phyloP scores from a whole-genome alignment of 2,113 vertebrate species.

The Nipponia nippon region DNA sequence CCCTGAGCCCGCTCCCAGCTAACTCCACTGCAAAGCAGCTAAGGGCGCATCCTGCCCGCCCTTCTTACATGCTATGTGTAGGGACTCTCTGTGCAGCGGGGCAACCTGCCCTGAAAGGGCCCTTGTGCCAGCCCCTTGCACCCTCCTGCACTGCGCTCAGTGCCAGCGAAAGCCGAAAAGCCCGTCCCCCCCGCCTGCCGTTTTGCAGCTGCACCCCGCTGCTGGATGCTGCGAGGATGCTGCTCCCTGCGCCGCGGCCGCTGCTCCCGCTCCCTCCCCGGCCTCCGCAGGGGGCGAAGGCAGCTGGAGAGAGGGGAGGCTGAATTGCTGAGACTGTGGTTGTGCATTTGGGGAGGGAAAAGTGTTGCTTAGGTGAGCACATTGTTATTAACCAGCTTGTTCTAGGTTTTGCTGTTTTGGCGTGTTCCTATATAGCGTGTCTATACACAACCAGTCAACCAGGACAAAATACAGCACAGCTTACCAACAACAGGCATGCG shows the following conservation, averaged over 20 bases:
- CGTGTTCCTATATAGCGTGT: neutral
- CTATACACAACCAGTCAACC: neutral
- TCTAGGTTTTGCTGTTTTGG: neutral
- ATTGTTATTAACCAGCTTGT: conserved; percentile 19
- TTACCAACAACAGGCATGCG: neutral
- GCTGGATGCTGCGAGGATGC: neutral
- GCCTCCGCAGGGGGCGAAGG: neutral
- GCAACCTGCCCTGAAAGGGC: rapidly evolving
- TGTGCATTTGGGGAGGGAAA: neutral
- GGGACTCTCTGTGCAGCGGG: neutral
- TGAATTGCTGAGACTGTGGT: neutral
- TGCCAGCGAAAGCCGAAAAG: neutral
- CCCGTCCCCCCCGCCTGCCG: rapidly evolving
- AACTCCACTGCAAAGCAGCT: neutral
- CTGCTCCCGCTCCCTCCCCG: neutral
- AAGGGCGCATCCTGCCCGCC: rapidly evolving
- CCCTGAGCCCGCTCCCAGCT: neutral
- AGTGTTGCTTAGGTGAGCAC: neutral
- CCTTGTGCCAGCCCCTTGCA: neutral
- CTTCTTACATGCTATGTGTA: neutral
- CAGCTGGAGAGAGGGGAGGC: neutral
- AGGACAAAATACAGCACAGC: conserved; percentile 1
- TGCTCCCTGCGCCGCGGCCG: rapidly evolving
- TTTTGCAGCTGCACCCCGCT: rapidly evolving
- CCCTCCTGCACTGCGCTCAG: neutral